Base-by-base conservation (phyloP, 2,113 vertebrate species). In the Leptobrachium leishanense region DNA sequence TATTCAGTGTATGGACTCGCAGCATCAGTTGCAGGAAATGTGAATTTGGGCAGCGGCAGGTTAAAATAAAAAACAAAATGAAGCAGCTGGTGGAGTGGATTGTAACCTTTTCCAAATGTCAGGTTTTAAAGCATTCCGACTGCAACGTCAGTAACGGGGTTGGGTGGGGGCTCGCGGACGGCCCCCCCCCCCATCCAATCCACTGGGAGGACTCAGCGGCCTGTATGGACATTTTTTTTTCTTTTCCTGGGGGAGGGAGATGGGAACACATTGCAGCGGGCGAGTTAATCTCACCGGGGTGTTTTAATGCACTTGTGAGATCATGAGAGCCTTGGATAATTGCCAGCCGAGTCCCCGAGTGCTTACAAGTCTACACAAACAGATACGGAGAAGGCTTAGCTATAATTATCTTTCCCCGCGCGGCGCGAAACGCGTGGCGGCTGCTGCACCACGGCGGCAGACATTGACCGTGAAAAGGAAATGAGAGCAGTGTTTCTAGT, bases 291-390 rank as follows among this genome's bases (percentile, higher is more conserved):
- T 64, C 62, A 39, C 62, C n/a, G 9, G n/a, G 2, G 62, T 20
- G 62, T 39, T 31, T 64, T 64, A 64, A 64, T 64, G 62, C 62
- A 64, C 62, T 64, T 5, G 39, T 39, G 31, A 64, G 62, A 64
- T 64, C 62, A 64, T 20, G 39, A 64, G 62, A 64, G 62, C n/a
- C 62, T 64, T 10, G 10, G 62, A 5, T 31, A 64, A 39, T 39
- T 20, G 5, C 62, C 15, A 39, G 6, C n/a, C 3, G 13, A 39
- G 62, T 6, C 62, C 62, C 62, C 55, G 9, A 64, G 62, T 64
- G 62, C n/a, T 20, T 64, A 31, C 2, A 64, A 39, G 62, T 64
- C 62, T 64, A 64, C 13, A 64, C 62, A 64, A 5, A 64, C 20
- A 64, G 5, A 64, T 31, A 64, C 39, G 62, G 62, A 64, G 20